Evolutionary conservation across 1,140 invertebrate species (phyloP).

Genomic region (Dreissena polymorpha): DNA sequence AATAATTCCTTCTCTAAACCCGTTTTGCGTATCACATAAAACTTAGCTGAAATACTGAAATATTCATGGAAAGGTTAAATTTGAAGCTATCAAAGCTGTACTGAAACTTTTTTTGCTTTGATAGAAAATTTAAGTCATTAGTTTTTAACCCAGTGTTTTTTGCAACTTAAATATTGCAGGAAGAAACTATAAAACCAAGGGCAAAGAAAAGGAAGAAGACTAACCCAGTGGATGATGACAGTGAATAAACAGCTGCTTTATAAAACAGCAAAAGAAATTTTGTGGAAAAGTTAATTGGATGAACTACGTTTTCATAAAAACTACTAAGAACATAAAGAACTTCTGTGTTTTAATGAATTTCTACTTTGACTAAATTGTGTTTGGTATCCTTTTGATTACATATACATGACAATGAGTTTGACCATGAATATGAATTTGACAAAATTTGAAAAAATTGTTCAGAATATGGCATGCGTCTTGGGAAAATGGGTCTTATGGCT

Average conservation of each 20-base stretch:
- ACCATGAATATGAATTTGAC: too few relatives aligned
- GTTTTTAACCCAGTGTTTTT: background rate
- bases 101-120: background rate
- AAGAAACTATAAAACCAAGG: conserved; percentile 91
- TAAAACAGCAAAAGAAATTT: too few relatives aligned
- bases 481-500: too few relatives aligned
- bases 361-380: too few relatives aligned
- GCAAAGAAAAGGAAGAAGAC: conserved; percentile 92
- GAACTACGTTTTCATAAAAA: background rate
- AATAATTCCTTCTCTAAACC: too few relatives aligned
- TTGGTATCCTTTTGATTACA: too few relatives aligned
- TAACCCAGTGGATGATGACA: conserved; percentile 86
- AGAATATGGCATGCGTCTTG: too few relatives aligned
- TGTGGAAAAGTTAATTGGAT: background rate
- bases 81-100: background rate
- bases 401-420: too few relatives aligned
- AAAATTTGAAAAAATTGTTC: too few relatives aligned
- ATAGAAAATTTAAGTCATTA: background rate
- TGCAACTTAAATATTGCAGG: conserved; percentile 81
- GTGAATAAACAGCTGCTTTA: conserved; percentile 76
- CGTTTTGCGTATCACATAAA: background rate
- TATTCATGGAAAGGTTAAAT: background rate
- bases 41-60: background rate
- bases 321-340: background rate
- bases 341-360: too few relatives aligned